A percentile compares a stretch with the other conserved stretches of the same genome.
phyloP scores from a whole-genome alignment of 2,797 vertebrate species.

The Amazonetta brasiliensis region DNA sequence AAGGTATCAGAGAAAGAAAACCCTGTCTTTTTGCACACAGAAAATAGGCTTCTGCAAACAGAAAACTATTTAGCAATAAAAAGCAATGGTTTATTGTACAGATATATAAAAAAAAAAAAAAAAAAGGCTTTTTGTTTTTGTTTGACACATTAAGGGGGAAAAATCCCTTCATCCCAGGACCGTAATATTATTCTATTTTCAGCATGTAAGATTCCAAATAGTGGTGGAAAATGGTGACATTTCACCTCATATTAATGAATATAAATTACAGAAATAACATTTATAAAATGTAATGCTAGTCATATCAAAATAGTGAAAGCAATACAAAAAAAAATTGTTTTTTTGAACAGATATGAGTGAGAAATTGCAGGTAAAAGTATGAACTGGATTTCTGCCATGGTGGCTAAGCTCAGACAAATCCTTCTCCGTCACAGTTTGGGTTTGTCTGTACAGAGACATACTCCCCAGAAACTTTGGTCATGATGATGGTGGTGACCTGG shows the following conservation, averaged over 20 bases:
- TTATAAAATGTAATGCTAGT: background rate
- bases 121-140: background rate
- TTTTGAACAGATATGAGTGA: background rate
- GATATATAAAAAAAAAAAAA: background rate
- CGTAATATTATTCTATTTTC: background rate
- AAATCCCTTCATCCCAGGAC: background rate
- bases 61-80: background rate
- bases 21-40: background rate
- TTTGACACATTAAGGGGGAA: background rate
- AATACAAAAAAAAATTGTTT: background rate
- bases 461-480: background rate
- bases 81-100: background rate
- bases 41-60: background rate
- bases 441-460: background rate
- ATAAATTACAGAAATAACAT: background rate
- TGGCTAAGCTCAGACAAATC: background rate
- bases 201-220: background rate
- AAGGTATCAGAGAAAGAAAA: background rate
- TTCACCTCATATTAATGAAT: background rate
- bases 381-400: background rate
- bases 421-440: rapidly evolving
- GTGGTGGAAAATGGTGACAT: background rate
- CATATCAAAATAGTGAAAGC: background rate
- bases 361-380: background rate
- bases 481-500: background rate